Evolutionary conservation across 2,113 vertebrate species (phyloP).

Genomic region (Calidris pugnax): DNA sequence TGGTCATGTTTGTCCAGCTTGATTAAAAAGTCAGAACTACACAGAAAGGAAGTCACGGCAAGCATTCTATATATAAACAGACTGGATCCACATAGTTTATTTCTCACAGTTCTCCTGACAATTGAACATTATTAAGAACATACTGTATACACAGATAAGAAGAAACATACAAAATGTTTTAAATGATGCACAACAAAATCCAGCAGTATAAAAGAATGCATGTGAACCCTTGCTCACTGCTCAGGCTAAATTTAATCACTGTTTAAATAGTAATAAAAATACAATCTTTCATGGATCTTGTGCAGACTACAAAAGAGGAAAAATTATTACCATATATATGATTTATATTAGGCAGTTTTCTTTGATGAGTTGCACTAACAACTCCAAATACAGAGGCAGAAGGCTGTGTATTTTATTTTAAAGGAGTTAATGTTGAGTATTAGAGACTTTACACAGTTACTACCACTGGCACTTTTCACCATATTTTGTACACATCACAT

Average conservation of each 20-base stretch:
- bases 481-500: conserved; percentile 96
- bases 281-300: conserved; percentile 96
- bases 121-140: conserved; percentile 98
- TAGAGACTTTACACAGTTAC: conserved; percentile 93
- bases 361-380: conserved; percentile 81
- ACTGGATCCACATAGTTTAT: conserved; percentile 98
- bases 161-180: conserved; percentile 97
- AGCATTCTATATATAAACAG: conserved; percentile 87
- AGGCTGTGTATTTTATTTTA: conserved; percentile 81
- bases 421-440: conserved; percentile 82
- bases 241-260: conserved; percentile 87
- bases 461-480: conserved; percentile 97
- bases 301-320: conserved; percentile 90
- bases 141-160: conserved; percentile 98
- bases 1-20: conserved; percentile 3
- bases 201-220: conserved; percentile 95
- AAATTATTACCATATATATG: conserved; percentile 86
- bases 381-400: conserved; percentile 82
- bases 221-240: conserved; percentile 84
- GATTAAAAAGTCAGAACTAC: conserved; percentile 44
- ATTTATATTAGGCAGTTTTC: conserved; percentile 86
- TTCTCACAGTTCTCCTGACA: conserved; percentile 99
- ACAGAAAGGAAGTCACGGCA: conserved; percentile 78
- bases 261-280: conserved; percentile 99
- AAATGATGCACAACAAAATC: conserved; percentile 97